A percentile compares a stretch with the other conserved stretches of the same genome.
Evolutionary conservation across 1,140 invertebrate genomes (phyloP).

Genomic region (Ceratina australensis): DNA sequence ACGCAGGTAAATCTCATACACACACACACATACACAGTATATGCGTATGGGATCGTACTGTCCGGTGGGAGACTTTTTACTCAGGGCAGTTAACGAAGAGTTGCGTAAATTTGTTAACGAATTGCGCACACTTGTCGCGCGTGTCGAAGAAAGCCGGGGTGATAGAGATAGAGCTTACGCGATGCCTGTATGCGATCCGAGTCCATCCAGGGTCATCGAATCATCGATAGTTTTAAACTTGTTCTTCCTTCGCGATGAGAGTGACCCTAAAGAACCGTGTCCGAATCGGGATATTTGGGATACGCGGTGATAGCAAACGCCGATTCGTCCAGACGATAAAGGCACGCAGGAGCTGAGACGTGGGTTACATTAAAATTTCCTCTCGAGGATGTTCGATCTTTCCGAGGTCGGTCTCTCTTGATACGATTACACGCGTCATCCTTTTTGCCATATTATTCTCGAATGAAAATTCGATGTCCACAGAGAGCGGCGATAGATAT

Average conservation of each 20-base stretch:
- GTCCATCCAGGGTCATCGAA: constrained; percentile 21
- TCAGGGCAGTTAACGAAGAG: constrained; percentile 59
- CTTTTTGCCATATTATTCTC: constrained; percentile 8
- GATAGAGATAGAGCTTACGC: constrained; percentile 36
- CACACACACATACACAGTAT: too few species aligned
- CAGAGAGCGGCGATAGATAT: neutral
- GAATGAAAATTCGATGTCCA: neutral
- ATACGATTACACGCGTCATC: neutral
- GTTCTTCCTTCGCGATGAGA: constrained; percentile 40
- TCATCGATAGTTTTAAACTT: constrained; percentile 1
- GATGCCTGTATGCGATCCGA: constrained; percentile 17
- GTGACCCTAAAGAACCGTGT: constrained; percentile 1
- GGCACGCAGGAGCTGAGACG: too few species aligned
- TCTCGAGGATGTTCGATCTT: neutral
- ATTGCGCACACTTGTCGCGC: constrained; percentile 40
- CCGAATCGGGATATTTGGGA: neutral
- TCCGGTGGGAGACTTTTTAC: constrained; percentile 56
- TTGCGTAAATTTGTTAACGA: constrained; percentile 52
- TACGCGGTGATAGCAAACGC: neutral
- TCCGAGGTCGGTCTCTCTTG: neutral
- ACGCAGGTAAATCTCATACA: too few species aligned
- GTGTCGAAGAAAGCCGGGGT: constrained; percentile 4
- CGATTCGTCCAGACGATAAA: neutral
- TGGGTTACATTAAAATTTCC: constrained; percentile 5
- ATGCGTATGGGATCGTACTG: constrained; percentile 8